These are phyloP conservation scores for Otolemur crassicaudatus DNA, from an alignment of 2,797 vertebrate species.

Conservation along the genomic window DNA sequence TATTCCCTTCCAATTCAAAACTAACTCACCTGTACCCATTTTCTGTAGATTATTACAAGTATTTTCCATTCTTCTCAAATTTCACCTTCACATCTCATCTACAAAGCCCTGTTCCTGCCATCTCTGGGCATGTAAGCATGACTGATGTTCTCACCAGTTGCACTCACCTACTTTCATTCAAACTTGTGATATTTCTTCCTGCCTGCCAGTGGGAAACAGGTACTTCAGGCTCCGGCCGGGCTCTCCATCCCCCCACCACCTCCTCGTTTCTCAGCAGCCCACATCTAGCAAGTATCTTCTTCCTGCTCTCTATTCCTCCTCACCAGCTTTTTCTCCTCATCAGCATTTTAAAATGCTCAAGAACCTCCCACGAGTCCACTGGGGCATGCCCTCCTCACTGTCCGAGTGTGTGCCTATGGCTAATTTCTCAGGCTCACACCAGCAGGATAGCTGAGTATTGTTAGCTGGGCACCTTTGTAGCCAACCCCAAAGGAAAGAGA, in stretches of 20 bases:
- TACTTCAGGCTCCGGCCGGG: neutral
- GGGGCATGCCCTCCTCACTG: neutral
- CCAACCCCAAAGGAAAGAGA: neutral
- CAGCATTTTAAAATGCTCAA: neutral
- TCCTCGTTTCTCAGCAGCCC: neutral
- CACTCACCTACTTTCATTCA: neutral
- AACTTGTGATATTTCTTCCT: neutral
- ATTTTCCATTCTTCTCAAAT: neutral
- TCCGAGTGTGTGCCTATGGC: neutral
- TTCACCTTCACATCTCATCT: neutral
- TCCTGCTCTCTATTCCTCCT: neutral
- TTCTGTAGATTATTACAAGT: neutral
- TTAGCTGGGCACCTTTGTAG: too few species aligned
- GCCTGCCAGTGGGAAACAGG: neutral
- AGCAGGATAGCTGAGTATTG: neutral
- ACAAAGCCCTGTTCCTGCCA: neutral
- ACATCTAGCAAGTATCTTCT: neutral
- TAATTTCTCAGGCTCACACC: too few species aligned
- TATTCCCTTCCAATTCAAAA: neutral
- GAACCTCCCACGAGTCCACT: neutral
- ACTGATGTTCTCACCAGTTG: neutral
- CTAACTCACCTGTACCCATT: neutral
- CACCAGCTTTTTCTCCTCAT: neutral
- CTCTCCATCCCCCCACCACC: neutral
- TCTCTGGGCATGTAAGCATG: neutral